phyloP scores from a whole-genome alignment of 2,113 vertebrate genomes.

The Hucho hucho region DNA sequence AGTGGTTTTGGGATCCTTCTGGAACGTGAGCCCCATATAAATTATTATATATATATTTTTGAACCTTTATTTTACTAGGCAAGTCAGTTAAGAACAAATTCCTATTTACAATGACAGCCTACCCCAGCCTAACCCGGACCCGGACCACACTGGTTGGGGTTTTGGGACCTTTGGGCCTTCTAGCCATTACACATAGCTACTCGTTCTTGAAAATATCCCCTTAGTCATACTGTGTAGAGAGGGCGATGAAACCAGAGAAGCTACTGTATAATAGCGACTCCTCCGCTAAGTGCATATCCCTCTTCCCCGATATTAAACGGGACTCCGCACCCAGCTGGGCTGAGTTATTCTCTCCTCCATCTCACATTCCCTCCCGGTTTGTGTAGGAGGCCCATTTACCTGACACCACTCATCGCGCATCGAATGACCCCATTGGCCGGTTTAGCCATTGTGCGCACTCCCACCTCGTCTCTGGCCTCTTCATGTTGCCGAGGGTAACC shows the following conservation, averaged over 20 bases:
- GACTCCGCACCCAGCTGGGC: conserved; percentile 23
- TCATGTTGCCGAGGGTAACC: background rate
- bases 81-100: too few species aligned
- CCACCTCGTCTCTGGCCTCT: background rate
- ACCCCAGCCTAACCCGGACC: too few species aligned
- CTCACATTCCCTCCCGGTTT: background rate
- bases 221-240: background rate
- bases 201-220: background rate
- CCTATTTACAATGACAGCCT: too few species aligned
- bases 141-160: background rate
- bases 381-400: background rate
- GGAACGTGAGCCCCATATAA: background rate
- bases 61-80: too few species aligned
- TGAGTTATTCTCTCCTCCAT: background rate
- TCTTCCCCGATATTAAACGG: background rate
- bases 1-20: background rate
- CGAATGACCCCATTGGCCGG: background rate
- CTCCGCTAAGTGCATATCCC: background rate
- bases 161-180: background rate
- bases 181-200: background rate
- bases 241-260: background rate
- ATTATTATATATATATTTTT: too few species aligned
- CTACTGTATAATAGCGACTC: background rate
- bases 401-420: background rate
- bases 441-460: background rate